phyloP scores from a whole-genome alignment of 92 coral and sea anemone genomes.

The Parazoanthus darwini region DNA sequence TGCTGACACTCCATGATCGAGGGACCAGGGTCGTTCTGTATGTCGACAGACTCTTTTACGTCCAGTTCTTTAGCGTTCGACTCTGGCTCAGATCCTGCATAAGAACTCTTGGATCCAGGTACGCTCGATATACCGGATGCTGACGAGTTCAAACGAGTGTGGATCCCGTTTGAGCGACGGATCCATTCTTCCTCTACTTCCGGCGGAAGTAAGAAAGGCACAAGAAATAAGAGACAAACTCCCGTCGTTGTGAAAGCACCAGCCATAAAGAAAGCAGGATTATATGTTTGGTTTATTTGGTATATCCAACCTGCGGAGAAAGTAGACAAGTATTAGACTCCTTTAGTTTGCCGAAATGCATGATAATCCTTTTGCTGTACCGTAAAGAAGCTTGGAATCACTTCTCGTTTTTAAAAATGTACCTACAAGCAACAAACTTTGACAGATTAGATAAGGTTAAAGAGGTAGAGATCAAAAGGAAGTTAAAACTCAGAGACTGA shows the following conservation, averaged over 20 bases:
- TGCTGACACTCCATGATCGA: not conserved
- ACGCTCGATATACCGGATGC: constrained; percentile 46
- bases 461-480: not conserved
- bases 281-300: constrained; percentile 53
- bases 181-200: constrained; percentile 64
- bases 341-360: no score
- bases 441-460: not conserved
- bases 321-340: not conserved
- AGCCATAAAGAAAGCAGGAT: constrained; percentile 83
- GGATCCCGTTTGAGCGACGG: constrained; percentile 53
- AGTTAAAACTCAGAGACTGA: not conserved
- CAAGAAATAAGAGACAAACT: constrained; percentile 70
- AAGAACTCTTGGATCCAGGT: constrained; percentile 57
- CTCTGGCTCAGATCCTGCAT: constrained; percentile 32
- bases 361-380: not conserved
- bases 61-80: constrained; percentile 19
- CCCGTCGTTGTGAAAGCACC: constrained; percentile 76
- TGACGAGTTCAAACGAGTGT: constrained; percentile 45
- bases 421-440: not conserved
- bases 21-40: not conserved
- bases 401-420: no score
- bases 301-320: constrained; percentile 76
- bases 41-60: constrained; percentile 20
- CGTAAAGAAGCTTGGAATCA: no score
- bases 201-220: constrained; percentile 74